Evolutionary conservation across 2,113 vertebrate species (phyloP), one percentile per base, ranked within the genome.

Genomic region (Lanius collurio): DNA sequence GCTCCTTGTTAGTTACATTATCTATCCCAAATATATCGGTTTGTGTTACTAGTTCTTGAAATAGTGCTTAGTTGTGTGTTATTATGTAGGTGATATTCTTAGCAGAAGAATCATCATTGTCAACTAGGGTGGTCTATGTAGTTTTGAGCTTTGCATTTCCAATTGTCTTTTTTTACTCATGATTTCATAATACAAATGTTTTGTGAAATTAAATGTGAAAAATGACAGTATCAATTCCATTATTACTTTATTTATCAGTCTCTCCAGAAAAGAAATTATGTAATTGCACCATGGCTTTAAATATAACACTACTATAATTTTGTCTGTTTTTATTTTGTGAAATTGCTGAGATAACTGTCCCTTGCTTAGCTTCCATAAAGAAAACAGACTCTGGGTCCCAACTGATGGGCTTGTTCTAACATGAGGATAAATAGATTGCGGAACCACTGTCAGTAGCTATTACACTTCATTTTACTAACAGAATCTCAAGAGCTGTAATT

Each of bases 401-500:
- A 9, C 83, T 26, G 18, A 14, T 44, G 42, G 44, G n/a, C 44
- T 93, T 92, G 15, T 87, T 71, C 62, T 78, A 81, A 83, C 65
- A 73, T 22, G 84, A 79, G 46, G 33, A 71, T 83, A 73, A 94
- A 62, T 24, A 93, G 16, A 37, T 30, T 30, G 59, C 62, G 55
- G 37, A 89, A 59, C 71, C 83, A 13, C 65, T 80, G 33, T 70
- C 59, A 26, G 42, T 75, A 74, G 53, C 82, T 89, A 68, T 88
- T 96, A 44, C 27, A 53, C 27, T 69, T 92, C 59, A 76, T 93
- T 94, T 90, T 94, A 35, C 53, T 80, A 78, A 84, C 39, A 64
- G 50, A 91, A 80, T 89, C 89, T 91, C 71, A 64, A 76, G 81
- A 94, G 23, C 57, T 93, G 21, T 85, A 93, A 87, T 87, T 69